Evolutionary conservation across 2,888 invertebrate species (phyloP).

Genomic region (Gisinianus flammeolus): DNA sequence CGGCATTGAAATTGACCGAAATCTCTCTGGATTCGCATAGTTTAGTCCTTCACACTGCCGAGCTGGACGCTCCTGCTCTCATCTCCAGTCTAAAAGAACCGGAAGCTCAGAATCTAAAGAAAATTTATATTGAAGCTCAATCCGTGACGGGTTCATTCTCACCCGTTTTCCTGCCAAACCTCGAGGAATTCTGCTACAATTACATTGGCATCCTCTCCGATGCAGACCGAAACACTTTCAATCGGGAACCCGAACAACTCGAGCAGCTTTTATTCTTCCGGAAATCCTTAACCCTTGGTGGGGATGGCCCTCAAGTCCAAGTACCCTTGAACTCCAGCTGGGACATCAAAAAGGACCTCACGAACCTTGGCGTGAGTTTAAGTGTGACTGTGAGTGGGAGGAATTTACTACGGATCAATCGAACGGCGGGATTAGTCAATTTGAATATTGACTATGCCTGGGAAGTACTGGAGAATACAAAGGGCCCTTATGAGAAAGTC

Average conservation of each 20-base stretch:
- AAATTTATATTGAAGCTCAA: not conserved
- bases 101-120: not conserved
- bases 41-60: not conserved
- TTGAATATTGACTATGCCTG: slow-evolving; percentile 9
- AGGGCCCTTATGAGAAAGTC: not conserved
- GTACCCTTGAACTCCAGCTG: not conserved
- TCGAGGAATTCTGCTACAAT: not conserved
- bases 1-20: not conserved
- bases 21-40: not conserved
- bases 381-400: not conserved
- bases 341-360: not conserved
- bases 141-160: not conserved
- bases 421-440: not conserved
- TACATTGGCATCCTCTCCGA: not conserved
- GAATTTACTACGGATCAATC: not conserved
- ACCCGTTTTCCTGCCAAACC: not conserved
- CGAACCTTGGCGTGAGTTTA: not conserved
- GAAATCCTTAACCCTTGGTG: not conserved
- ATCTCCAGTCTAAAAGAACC: not conserved
- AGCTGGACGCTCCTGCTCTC: not conserved
- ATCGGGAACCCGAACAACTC: not conserved
- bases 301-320: not conserved
- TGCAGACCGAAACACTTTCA: not conserved
- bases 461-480: not conserved
- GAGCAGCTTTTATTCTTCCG: not conserved